Evolutionary conservation across 2,113 vertebrate genomes (phyloP), one percentile per base, ranked within the genome.

Genomic region (Limnothrissa miodon): DNA sequence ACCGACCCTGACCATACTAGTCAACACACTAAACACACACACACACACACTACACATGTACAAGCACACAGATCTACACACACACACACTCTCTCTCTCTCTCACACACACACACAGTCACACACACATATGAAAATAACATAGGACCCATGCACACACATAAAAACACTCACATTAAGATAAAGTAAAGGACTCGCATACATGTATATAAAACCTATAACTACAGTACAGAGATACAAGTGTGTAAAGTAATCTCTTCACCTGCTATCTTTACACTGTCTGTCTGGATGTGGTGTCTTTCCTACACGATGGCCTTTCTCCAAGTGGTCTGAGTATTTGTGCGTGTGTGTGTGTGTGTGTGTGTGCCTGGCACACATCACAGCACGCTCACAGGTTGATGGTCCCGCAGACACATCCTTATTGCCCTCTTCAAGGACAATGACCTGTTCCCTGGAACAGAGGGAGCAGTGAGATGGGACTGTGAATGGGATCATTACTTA

Each of bases 1-100:
- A 95, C 91, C 97, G 93, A 91, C 92, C 94, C 46, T 98, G 93
- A 95, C 85, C 11, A 15, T 1, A n/a, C n/a, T n/a, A n/a, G n/a
- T n/a, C n/a, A n/a, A n/a, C 2, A 15, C 59, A 42, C 23, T 51
- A 59, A 36, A 78, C 1, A 66, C 59, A 33, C 25, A 66, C 8
- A 53, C 48, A 53, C 48, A 53, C 15, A 11, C 48, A 53, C 1
- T 3, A 42, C 42, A 42, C 48, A n/a, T n/a, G n/a, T n/a, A n/a
- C n/a, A n/a, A n/a, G n/a, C n/a, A n/a, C n/a, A 53, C 19, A 53
- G 11, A 53, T 1, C 84, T 21, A 83, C 53, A 33, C 39, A 45
- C 39, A 36, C 53, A 79, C 44, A 62, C 25, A 81, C 33, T n/a
- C n/a, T n/a, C n/a, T n/a, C n/a, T n/a, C n/a, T n/a, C n/a, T n/a